Base-by-base conservation (phyloP, 2,113 vertebrate species). In the Donacobius atricapilla region DNA sequence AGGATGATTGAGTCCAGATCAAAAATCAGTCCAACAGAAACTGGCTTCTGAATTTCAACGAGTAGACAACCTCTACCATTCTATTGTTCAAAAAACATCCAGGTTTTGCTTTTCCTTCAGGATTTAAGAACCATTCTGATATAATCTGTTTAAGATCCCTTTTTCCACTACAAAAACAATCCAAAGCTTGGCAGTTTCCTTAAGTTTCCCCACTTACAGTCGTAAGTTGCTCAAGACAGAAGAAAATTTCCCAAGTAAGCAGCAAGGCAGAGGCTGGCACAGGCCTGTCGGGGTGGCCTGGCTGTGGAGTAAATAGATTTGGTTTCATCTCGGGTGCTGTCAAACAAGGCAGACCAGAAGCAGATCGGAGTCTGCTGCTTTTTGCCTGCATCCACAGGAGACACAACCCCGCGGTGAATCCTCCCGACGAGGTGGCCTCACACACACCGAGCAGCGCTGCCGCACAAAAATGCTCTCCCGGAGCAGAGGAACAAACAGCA, bases 361-460 rank as follows among this genome's bases (percentile, higher is more conserved):
- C 16, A 3, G 77, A 48, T 2, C 0, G 30, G 42, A 51, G 39
- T 3, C 20, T 63, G 87, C 60, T 69, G 68, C 56, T 53, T 39
- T 71, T 5, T 47, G 54, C 48, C 50, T 86, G 21, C 2, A 0
- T 58, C 13, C 71, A 5, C 25, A 25, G 7, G 2, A 73, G 83
- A 42, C 33, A 9, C 5, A 85, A 3, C 30, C 44, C 12, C 0
- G 0, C 42, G 2, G 48, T 40, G 76, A 90, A 44, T 56, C 54
- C 53, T 8, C 33, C 20, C 1, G 0, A 8, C 0, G 3, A 54
- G 44, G 77, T 13, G 8, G 2, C 50, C 71, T 10, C 18, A 0
- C 66, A 31, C 39, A 47, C 9, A 1, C 0, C 4, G 51, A 2
- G 57, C 5, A 0, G 35, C 1, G 28, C 83, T 3, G 17, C 50